A percentile compares a stretch with the other conserved stretches of the same genome.
phyloP scores from a whole-genome alignment of 2,888 invertebrate species.

The Cyclophora albipunctata region DNA sequence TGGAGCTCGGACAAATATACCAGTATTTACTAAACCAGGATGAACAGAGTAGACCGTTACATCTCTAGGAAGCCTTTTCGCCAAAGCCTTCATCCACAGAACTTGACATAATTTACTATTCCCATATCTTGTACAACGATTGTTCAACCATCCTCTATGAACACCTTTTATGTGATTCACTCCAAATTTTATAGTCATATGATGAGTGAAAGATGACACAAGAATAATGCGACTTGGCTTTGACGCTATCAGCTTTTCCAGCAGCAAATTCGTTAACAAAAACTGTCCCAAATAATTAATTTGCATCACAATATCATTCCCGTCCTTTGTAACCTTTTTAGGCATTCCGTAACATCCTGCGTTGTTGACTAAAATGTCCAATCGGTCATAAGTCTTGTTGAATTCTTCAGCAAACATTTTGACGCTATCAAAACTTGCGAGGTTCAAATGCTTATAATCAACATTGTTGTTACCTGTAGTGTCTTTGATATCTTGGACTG shows the following conservation, averaged over 20 bases:
- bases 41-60: slow-evolving; percentile 87
- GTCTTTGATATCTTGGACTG: slow-evolving; percentile 80
- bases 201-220: slow-evolving; percentile 52
- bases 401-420: slow-evolving; percentile 78
- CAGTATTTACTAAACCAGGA: slow-evolving; percentile 87
- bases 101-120: slow-evolving; percentile 59
- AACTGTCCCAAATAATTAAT: slow-evolving; percentile 83
- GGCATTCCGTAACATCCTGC: slow-evolving; percentile 66
- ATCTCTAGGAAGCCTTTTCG: slow-evolving; percentile 53
- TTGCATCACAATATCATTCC: slow-evolving; percentile 77
- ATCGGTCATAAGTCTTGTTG: slow-evolving; percentile 55
- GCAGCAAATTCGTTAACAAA: slow-evolving; percentile 79
- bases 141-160: slow-evolving; percentile 40
- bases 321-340: slow-evolving; percentile 70
- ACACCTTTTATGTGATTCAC: slow-evolving; percentile 28
- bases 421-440: slow-evolving; percentile 67
- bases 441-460: slow-evolving; percentile 70
- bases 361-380: slow-evolving; percentile 80
- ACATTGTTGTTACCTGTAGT: slow-evolving; percentile 82
- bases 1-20: slow-evolving; percentile 77
- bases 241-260: slow-evolving; percentile 56
- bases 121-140: slow-evolving; percentile 36
- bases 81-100: slow-evolving; percentile 56
- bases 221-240: slow-evolving; percentile 59
- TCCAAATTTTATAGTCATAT: slow-evolving; percentile 63